Conservation (phyloP, 2,797 vertebrate species). For the Sus cebifrons region DNA sequence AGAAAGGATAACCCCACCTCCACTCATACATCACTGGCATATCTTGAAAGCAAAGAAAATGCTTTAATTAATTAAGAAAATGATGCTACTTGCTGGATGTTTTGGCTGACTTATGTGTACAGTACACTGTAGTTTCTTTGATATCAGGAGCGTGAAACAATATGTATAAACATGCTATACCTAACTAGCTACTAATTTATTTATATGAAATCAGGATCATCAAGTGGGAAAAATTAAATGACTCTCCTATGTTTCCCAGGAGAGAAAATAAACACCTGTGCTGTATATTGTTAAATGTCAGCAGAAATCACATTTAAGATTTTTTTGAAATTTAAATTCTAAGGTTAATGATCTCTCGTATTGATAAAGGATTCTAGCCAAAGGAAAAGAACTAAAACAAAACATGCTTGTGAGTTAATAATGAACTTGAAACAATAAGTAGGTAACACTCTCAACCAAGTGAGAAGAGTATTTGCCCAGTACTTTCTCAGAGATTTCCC, state of each 20-base stretch:
- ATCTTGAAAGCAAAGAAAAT: not conserved
- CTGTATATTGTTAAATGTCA: conserved; percentile 36
- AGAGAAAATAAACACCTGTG: conserved; percentile 8
- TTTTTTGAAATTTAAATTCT: not conserved
- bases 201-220: conserved; percentile 7
- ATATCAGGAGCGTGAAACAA: not conserved
- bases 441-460: conserved; percentile 17
- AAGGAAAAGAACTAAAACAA: not conserved
- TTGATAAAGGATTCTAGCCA: conserved; percentile 30
- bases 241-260: not conserved
- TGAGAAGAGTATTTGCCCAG: conserved; percentile 53
- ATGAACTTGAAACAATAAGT: conserved; percentile 46
- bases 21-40: not conserved
- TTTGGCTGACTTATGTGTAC: not conserved
- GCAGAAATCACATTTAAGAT: conserved; percentile 17
- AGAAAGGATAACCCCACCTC: rapidly evolving
- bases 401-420: not conserved
- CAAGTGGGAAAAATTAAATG: conserved; percentile 38
- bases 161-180: not conserved
- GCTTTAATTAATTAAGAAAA: conserved; percentile 26
- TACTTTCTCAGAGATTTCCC: not conserved
- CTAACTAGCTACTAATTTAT: not conserved
- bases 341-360: conserved; percentile 49
- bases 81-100: not conserved
- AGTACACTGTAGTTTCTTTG: not conserved